Conservation (phyloP, 2,888 invertebrate species). For the Eugnorisma glareosa region DNA sequence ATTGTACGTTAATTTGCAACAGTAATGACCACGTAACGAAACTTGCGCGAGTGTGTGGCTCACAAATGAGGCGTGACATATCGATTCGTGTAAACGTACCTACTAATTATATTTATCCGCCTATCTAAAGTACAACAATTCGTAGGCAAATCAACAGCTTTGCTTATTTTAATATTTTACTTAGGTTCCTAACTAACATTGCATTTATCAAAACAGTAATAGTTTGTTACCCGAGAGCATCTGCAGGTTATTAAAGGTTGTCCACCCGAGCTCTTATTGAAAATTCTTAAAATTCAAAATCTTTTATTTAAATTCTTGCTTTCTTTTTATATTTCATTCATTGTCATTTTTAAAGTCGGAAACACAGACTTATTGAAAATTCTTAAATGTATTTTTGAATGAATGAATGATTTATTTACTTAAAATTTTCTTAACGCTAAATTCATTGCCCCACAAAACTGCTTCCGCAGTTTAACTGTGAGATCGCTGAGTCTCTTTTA, state of each 20-base stretch:
- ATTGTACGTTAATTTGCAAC: conserved; percentile 40
- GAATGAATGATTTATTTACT: no score
- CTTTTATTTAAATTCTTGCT: no score
- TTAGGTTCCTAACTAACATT: conserved; percentile 10
- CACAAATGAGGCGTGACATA: conserved; percentile 39
- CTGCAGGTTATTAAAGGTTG: not conserved
- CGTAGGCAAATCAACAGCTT: not conserved
- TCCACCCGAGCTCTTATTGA: not conserved
- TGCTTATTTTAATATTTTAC: conserved; percentile 5
- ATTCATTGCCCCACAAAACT: no score
- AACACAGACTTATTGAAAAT: no score
- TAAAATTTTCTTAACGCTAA: no score
- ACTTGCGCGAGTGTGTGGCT: conserved; percentile 9
- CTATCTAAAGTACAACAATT: conserved; percentile 13
- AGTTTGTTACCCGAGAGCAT: not conserved
- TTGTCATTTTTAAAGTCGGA: no score
- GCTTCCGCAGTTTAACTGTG: no score
- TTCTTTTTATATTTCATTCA: no score
- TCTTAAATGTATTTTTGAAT: no score
- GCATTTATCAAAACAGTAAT: not conserved
- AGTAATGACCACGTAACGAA: conserved; percentile 37
- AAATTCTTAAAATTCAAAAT: conserved; percentile 13
- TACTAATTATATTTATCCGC: conserved; percentile 10
- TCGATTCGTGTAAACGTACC: conserved; percentile 18
- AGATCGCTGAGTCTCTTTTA: no score